Conservation (phyloP, 2,797 vertebrate genomes). For the Hafferia zeledoni region DNA sequence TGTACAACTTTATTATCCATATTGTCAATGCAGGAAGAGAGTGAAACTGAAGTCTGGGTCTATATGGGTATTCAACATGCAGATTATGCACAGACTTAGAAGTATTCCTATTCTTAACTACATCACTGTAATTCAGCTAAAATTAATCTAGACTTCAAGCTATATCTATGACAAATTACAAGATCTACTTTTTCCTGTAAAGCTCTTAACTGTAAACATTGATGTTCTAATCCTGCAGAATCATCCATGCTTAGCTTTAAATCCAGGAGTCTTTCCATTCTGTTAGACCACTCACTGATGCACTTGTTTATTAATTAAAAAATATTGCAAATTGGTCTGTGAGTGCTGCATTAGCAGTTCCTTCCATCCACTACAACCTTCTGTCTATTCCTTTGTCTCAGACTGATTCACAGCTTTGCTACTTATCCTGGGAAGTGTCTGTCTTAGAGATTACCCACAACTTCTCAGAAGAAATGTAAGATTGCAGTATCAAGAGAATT, state of each 20-base stretch:
- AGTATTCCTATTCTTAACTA: not conserved
- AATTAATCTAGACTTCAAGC: not conserved
- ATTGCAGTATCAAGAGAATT: not conserved
- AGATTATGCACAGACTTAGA: not conserved
- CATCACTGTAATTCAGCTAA: not conserved
- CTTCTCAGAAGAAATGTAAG: not conserved
- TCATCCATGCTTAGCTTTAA: conserved; percentile 14
- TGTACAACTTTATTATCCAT: not conserved
- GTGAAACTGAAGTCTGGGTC: not conserved
- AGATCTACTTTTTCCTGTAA: not conserved
- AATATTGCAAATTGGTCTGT: not conserved
- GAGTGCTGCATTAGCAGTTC: not conserved
- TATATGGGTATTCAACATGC: not conserved
- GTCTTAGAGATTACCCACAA: not conserved
- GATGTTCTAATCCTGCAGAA: not conserved
- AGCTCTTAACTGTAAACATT: not conserved
- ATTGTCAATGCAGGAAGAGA: not conserved
- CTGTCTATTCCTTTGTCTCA: not conserved
- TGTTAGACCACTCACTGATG: not conserved
- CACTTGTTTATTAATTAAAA: not conserved
- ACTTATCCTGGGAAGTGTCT: not conserved
- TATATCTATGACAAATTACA: not conserved
- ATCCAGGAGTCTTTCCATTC: not conserved
- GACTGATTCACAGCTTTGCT: not conserved
- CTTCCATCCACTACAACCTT: not conserved